Percentiles rank a stretch among this genome's conserved stretches.
phyloP scores from a whole-genome alignment of 2,113 vertebrate genomes.

The Boleophthalmus pectinirostris region DNA sequence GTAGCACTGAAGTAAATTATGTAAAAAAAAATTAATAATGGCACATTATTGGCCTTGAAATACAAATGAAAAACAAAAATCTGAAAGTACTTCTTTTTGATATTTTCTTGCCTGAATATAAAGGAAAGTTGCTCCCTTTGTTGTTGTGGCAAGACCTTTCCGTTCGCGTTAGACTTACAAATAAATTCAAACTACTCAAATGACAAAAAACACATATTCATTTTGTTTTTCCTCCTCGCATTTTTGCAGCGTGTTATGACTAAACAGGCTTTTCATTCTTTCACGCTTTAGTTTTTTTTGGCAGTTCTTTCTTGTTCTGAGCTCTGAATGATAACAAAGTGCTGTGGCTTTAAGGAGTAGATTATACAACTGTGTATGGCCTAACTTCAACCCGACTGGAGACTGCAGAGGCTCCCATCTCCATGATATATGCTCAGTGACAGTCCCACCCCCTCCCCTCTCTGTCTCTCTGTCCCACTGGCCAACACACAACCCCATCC shows the following conservation, averaged over 20 bases:
- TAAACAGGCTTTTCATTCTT: not conserved
- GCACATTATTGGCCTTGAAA: too few species aligned
- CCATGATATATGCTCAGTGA: constrained; percentile 57
- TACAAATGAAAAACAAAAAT: too few species aligned
- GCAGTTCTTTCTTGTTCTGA: not conserved
- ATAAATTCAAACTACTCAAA: too few species aligned
- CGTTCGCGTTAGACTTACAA: too few species aligned
- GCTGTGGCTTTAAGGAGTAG: constrained; percentile 26
- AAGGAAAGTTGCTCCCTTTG: too few species aligned
- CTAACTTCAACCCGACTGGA: constrained; percentile 40
- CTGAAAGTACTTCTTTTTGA: too few species aligned
- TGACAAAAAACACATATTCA: too few species aligned
- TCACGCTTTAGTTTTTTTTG: not conserved
- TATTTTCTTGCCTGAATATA: too few species aligned
- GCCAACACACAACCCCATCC: constrained; percentile 56
- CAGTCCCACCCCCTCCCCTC: constrained; percentile 15
- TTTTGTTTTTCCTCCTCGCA: not conserved
- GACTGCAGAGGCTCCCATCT: constrained; percentile 59
- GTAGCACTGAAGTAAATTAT: too few species aligned
- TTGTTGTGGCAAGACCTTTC: too few species aligned
- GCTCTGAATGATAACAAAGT: not conserved
- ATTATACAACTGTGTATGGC: constrained; percentile 26
- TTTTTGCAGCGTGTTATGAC: not conserved
- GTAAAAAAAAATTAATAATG: too few species aligned
- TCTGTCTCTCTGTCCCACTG: constrained; percentile 35